A percentile compares a stretch with the other conserved stretches of the same genome.
phyloP scores from a whole-genome alignment of 92 coral and sea anemone genomes.

The Epizoanthus illoricatus region DNA sequence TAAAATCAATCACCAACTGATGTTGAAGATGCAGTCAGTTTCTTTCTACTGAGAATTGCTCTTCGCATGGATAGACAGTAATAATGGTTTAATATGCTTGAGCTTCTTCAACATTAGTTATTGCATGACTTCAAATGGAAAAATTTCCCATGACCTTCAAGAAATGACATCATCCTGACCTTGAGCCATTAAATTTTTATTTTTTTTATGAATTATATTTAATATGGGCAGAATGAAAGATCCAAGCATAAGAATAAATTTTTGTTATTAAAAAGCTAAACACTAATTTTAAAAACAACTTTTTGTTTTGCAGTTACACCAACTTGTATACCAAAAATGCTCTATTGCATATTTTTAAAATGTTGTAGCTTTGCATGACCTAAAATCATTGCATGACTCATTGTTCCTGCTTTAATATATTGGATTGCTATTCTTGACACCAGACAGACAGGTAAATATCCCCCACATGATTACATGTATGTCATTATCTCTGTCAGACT shows the following conservation, averaged over 20 bases:
- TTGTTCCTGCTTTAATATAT: not conserved
- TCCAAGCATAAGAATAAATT: no score
- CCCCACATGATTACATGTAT: not conserved
- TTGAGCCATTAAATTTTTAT: not conserved
- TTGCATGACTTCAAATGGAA: not conserved
- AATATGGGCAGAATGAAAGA: no score
- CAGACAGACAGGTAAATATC: not conserved
- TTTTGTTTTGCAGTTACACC: not conserved
- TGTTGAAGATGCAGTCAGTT: no score
- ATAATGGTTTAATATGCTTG: no score
- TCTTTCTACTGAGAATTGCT: no score
- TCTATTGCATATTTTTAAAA: not conserved
- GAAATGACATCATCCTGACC: constrained; percentile 1
- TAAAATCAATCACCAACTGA: not conserved
- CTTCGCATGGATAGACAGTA: no score
- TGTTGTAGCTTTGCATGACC: not conserved
- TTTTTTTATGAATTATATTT: no score
- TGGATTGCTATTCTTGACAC: not conserved
- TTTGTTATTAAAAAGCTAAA: no score
- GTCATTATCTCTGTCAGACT: no score
- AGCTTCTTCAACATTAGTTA: not conserved
- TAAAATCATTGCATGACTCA: not conserved
- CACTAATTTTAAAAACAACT: not conserved
- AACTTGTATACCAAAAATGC: not conserved
- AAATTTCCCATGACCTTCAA: not conserved